phyloP scores from a whole-genome alignment of 2,888 invertebrate genomes.

The Andrena camellia region DNA sequence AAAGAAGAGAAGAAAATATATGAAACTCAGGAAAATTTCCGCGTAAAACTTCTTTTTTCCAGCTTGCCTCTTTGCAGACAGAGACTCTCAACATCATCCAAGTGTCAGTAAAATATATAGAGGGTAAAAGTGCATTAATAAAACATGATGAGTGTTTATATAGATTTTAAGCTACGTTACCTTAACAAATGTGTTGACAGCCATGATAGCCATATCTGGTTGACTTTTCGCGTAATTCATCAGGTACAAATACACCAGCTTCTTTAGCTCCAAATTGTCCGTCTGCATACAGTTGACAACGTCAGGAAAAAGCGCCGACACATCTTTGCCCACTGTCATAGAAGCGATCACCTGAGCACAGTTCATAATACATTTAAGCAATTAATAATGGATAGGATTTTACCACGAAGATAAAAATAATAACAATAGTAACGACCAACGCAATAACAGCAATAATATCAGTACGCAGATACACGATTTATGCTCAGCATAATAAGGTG shows the following conservation, averaged over 20 bases:
- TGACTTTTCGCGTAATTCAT: conserved; percentile 99
- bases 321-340: conserved; percentile 99
- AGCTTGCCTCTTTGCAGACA: conserved; percentile 80
- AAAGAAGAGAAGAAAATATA: conserved; percentile 50
- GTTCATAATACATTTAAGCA: conserved; percentile 4
- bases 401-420: not conserved
- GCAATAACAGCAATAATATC: not conserved
- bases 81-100: conserved; percentile 78
- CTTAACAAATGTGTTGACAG: conserved; percentile 99
- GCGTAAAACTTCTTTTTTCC: conserved; percentile 61
- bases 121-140: conserved; percentile 76
- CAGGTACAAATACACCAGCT: conserved; percentile 98
- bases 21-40: conserved; percentile 43
- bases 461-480: conserved; percentile 1
- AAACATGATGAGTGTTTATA: conserved; percentile 67
- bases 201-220: conserved; percentile 99
- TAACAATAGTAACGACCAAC: not conserved
- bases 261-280: conserved; percentile 99
- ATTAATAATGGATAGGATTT: not conserved
- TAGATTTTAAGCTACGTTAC: conserved; percentile 86
- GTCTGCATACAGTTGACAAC: conserved; percentile 99
- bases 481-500: not conserved
- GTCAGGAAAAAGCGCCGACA: conserved; percentile 98
- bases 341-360: conserved; percentile 96
- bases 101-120: conserved; percentile 72